A percentile compares a stretch with the other conserved stretches of the same genome.
These are phyloP conservation scores for Julus scandinavius DNA, from an alignment of 2,888 invertebrate species.

Conservation along the genomic window DNA sequence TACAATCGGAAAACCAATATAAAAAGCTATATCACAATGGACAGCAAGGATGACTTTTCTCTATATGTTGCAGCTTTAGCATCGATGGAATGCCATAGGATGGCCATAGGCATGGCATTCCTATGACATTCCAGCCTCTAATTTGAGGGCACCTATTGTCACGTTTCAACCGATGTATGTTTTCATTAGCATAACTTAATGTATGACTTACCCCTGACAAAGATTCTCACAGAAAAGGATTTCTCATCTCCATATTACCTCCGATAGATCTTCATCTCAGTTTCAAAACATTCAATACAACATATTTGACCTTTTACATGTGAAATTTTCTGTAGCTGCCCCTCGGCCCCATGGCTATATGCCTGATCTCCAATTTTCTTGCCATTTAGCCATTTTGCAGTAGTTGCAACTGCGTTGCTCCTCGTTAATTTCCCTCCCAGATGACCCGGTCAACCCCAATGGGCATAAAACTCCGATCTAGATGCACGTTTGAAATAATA, in stretches of 20 bases:
- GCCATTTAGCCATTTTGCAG: constrained; percentile 4
- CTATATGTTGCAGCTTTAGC: background rate
- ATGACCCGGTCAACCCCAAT: constrained; percentile 4
- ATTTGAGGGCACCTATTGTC: too few species aligned
- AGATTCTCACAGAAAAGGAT: background rate
- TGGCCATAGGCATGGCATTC: background rate
- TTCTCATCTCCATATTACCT: background rate
- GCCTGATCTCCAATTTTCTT: constrained; percentile 3
- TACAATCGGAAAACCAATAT: too few species aligned
- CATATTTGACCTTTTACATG: background rate
- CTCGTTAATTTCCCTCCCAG: background rate
- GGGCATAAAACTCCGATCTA: constrained; percentile 2
- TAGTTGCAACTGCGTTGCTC: background rate
- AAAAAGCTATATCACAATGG: too few species aligned
- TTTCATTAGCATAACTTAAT: background rate
- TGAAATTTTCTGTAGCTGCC: background rate
- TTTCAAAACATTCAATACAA: background rate
- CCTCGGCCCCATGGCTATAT: background rate
- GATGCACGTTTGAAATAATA: constrained; percentile 45
- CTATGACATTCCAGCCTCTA: background rate
- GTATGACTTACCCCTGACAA: background rate
- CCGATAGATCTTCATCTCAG: background rate
- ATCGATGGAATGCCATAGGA: too few species aligned
- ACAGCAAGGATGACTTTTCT: too few species aligned
- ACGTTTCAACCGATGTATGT: too few species aligned